Percentiles rank a stretch among this genome's conserved stretches.
phyloP scores from a whole-genome alignment of 1,140 invertebrate genomes.

The Drosophila bifasciata region DNA sequence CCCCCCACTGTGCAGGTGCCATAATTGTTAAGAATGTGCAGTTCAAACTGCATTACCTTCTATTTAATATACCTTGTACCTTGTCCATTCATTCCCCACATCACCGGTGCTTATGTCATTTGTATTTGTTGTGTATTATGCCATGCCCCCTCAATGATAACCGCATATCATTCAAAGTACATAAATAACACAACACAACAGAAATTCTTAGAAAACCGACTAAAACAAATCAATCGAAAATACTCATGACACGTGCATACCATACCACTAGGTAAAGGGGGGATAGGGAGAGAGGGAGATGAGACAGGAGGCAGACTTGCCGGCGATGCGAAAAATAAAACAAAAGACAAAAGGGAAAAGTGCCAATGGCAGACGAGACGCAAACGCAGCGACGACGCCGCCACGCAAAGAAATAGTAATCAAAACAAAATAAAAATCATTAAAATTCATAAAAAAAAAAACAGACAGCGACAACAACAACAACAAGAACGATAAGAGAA shows the following conservation, averaged over 20 bases:
- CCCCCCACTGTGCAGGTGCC: too few relatives aligned
- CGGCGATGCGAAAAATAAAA: conserved; percentile 42
- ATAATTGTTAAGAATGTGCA: too few relatives aligned
- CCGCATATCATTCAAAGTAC: not conserved
- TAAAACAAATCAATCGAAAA: conserved; percentile 8
- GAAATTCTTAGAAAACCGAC: not conserved
- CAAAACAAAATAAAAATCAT: conserved; percentile 66
- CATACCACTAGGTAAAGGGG: not conserved
- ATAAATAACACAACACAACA: not conserved
- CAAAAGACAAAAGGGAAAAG: conserved; percentile 52
- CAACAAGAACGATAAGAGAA: conserved; percentile 14
- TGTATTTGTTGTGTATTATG: too few relatives aligned
- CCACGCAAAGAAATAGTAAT: conserved; percentile 53
- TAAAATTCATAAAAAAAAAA: conserved; percentile 67
- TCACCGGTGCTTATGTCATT: too few relatives aligned
- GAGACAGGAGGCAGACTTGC: conserved; percentile 1
- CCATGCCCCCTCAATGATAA: too few relatives aligned
- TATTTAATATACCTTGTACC: too few relatives aligned
- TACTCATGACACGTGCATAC: conserved; percentile 27
- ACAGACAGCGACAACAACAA: conserved; percentile 24
- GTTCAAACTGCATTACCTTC: too few relatives aligned
- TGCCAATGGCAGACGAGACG: conserved; percentile 8
- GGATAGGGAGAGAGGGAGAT: not conserved
- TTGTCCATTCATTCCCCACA: too few relatives aligned
- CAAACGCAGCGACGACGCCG: conserved; percentile 9